These are phyloP conservation scores for Agapornis canus DNA, from an alignment of 2,797 vertebrate species.

Conservation along the genomic window DNA sequence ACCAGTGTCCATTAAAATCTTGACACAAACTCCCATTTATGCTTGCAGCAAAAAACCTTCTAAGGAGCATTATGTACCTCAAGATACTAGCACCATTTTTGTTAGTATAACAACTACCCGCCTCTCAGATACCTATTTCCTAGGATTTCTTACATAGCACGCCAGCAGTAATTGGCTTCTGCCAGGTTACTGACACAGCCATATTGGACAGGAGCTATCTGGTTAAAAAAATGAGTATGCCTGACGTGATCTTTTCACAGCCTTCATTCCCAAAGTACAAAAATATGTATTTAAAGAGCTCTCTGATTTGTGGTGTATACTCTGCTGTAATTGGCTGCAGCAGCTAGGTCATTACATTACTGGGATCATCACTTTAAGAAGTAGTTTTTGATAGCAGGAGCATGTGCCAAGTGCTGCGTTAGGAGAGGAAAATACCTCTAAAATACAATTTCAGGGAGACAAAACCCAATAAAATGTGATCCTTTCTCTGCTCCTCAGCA, in stretches of 20 bases:
- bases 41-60: neutral
- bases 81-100: neutral
- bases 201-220: neutral
- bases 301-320: neutral
- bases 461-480: neutral
- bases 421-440: neutral
- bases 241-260: neutral
- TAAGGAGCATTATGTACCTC: neutral
- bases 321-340: neutral
- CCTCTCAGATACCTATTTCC: neutral
- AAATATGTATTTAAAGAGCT: neutral
- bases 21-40: neutral
- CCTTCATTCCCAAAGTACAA: neutral
- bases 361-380: neutral
- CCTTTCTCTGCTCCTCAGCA: neutral
- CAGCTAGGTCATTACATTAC: neutral
- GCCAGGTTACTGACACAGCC: neutral
- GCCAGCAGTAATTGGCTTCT: neutral
- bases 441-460: neutral
- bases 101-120: neutral
- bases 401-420: neutral
- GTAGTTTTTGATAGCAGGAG: neutral
- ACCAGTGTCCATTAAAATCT: neutral
- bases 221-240: neutral
- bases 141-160: neutral